Percentiles rank a stretch among this genome's conserved stretches.
These are phyloP conservation scores for Spialia ferax DNA, from an alignment of 2,888 invertebrate genomes.

Conservation along the genomic window DNA sequence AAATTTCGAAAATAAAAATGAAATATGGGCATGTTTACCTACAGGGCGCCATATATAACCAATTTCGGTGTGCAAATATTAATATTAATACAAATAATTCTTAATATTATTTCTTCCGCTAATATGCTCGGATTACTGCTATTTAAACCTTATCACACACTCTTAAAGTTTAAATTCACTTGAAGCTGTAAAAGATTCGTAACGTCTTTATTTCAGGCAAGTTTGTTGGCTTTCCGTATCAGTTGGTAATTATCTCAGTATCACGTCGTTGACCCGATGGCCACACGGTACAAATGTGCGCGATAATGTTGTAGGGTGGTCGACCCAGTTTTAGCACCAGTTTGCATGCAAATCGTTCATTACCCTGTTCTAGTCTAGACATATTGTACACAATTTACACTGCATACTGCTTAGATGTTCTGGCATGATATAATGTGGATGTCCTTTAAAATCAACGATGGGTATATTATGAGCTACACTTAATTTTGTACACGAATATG, in stretches of 20 bases:
- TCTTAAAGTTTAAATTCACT: conserved; percentile 4
- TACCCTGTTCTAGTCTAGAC: conserved; percentile 35
- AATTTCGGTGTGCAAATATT: too few relatives aligned
- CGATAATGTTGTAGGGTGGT: conserved; percentile 31
- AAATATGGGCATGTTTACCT: too few relatives aligned
- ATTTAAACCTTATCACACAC: background rate
- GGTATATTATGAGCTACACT: background rate
- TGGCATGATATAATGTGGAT: background rate
- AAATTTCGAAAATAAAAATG: too few relatives aligned
- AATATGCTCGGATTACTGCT: too few relatives aligned
- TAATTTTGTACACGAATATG: too few relatives aligned
- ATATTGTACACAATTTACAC: conserved; percentile 5
- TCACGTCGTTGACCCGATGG: conserved; percentile 30
- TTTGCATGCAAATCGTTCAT: conserved; percentile 36
- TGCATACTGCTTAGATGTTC: conserved; percentile 7
- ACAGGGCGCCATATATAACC: too few relatives aligned
- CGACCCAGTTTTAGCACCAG: conserved; percentile 29
- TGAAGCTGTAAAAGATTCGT: background rate
- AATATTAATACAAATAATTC: too few relatives aligned
- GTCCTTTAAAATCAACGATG: background rate
- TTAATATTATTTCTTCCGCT: too few relatives aligned
- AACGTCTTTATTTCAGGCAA: conserved; percentile 15
- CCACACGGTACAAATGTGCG: conserved; percentile 9
- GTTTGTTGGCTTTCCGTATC: conserved; percentile 23
- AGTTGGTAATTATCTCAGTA: conserved; percentile 28